A percentile compares a stretch with the other conserved stretches of the same genome.
phyloP scores from a whole-genome alignment of 2,113 vertebrate genomes.

The Pimephales promelas region DNA sequence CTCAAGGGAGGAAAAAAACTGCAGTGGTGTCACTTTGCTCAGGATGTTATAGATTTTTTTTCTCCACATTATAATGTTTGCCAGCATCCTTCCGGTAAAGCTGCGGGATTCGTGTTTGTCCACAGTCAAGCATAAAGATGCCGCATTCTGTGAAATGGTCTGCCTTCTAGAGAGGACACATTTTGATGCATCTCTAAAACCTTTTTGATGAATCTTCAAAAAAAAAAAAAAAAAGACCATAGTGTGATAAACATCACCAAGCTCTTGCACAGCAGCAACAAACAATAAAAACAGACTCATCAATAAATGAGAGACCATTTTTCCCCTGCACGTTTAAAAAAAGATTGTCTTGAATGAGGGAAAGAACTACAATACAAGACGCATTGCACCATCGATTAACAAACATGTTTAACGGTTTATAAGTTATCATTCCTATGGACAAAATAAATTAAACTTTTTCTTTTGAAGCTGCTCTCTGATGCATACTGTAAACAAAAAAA shows the following conservation, averaged over 20 bases:
- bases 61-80: conserved; percentile 39
- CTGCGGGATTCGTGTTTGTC: conserved; percentile 3
- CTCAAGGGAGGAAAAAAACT: conserved; percentile 49
- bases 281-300: background rate
- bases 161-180: background rate
- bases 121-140: conserved; percentile 33
- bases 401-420: too few species aligned
- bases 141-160: conserved; percentile 1
- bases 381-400: too few species aligned
- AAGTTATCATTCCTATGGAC: too few species aligned
- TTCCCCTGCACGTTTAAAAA: background rate
- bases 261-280: background rate
- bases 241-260: background rate
- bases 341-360: background rate
- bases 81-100: conserved; percentile 12
- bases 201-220: background rate
- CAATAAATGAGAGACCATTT: background rate
- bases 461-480: background rate
- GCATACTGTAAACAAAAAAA: background rate
- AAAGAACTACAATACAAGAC: too few species aligned
- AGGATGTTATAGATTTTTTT: conserved; percentile 46
- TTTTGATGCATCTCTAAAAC: conserved; percentile 4
- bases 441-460: background rate
- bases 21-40: conserved; percentile 53
- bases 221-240: conserved; percentile 13